Evolutionary conservation across 2,888 invertebrate genomes (phyloP), one percentile per base, ranked within the genome.

Genomic region (Aromia moschata): DNA sequence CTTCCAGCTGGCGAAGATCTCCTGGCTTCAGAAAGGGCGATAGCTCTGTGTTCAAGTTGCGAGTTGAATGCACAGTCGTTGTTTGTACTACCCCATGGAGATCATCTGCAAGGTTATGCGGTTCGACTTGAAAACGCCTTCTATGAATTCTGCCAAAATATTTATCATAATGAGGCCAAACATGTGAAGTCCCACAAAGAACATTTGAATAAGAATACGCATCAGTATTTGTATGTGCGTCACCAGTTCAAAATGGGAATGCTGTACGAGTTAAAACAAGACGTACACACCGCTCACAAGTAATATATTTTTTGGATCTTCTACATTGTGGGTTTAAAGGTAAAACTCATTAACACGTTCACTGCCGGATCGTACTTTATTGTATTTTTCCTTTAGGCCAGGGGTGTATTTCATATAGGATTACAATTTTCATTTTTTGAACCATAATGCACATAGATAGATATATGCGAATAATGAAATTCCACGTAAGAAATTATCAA

Each of bases 161-260:
- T 96, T 81, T 99, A 98, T 78, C 92, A 94, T 67, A 89, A 91
- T 65, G 93, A 95, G 83, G 89, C 92, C 16, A 90, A 93, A 73
- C 88, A 89, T 65, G 88, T 96, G 33, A 94, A 96, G 77, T 87
- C 89, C 40, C 97, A 97, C 78, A 86, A 91, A 69, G 96, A 97
- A 76, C 92, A 94, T 74, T 85, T 97, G 30, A 95, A 95, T 71
- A 94, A 94, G 81, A 92, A 91, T 9, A 90, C 91, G 14, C 97
- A 98, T 81, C 94, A 93, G 79, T 91, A 93, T 72, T 84, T 99
- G 51, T 93, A 93, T 83, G 95, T 98, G 17, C 84, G 99, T 25
- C 98, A 98, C 82, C 94, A 97, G 76, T 98, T 97, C 78, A 99
- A 99, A 83, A 88, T 98, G 79, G 99, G 93, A 0, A 98, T 96